Conservation (phyloP, 2,113 vertebrate genomes). For the Rana temporaria region DNA sequence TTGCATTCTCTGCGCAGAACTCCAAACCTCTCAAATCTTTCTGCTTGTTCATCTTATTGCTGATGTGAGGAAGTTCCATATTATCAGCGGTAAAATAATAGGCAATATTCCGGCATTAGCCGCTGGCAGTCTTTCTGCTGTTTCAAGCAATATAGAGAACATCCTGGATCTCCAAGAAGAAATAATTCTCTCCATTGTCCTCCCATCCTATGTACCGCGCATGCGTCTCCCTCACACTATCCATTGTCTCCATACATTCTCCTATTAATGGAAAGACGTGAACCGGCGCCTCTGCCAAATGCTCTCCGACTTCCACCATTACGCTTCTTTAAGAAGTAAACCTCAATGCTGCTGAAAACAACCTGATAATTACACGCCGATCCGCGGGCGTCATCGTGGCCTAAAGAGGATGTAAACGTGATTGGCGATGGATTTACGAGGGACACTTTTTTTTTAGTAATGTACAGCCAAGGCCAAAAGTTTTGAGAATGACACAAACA, state of each 20-base stretch:
- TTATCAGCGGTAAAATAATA: not conserved
- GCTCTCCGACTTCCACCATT: not conserved
- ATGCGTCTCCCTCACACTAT: constrained; percentile 1
- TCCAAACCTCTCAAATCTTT: not conserved
- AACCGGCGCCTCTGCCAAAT: constrained; percentile 6
- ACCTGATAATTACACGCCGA: too few relatives aligned
- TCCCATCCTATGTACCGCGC: not conserved
- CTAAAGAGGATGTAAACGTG: too few relatives aligned
- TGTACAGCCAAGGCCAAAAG: too few relatives aligned
- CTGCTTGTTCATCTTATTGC: not conserved
- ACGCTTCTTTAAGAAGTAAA: too few relatives aligned
- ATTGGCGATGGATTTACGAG: too few relatives aligned
- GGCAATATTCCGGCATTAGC: constrained; percentile 1
- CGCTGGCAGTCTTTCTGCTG: constrained; percentile 20
- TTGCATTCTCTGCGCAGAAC: not conserved
- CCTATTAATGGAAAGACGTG: constrained; percentile 31
- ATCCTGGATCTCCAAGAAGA: not conserved
- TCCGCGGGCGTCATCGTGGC: too few relatives aligned
- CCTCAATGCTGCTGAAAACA: too few relatives aligned
- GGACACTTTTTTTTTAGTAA: too few relatives aligned
- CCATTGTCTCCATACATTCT: constrained; percentile 14
- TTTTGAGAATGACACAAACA: too few relatives aligned
- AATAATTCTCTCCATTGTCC: not conserved
- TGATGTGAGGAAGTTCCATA: not conserved
- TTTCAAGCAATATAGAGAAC: not conserved